Conservation (phyloP, 1,140 invertebrate genomes). For the Cherax quadricarinatus region DNA sequence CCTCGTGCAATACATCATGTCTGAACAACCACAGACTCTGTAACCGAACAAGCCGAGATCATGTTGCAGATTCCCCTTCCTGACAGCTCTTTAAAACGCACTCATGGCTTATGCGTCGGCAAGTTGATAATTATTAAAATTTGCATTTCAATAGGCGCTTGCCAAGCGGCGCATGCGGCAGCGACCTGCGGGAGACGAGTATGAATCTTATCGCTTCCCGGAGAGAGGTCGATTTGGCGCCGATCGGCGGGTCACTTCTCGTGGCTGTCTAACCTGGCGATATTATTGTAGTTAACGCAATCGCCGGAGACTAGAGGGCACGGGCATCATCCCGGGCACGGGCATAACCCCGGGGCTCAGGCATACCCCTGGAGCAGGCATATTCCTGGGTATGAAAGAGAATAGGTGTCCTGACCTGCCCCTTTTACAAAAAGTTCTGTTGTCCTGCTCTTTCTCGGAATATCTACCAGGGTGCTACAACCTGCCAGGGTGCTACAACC, state of each 20-base stretch:
- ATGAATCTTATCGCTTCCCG: conserved; percentile 8
- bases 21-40: conserved; percentile 45
- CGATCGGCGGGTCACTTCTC: not conserved
- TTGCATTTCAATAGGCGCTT: conserved; percentile 64
- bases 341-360: too few relatives aligned
- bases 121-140: conserved; percentile 72
- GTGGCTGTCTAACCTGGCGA: conserved; percentile 23
- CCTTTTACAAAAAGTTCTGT: conserved; percentile 56
- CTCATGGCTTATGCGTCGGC: conserved; percentile 69
- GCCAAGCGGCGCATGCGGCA: conserved; percentile 12
- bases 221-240: not conserved
- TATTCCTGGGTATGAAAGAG: conserved; percentile 21
- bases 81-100: conserved; percentile 70
- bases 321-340: conserved; percentile 24
- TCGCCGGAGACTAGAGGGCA: conserved; percentile 39
- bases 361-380: too few relatives aligned
- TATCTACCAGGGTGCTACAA: too few relatives aligned
- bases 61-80: conserved; percentile 51
- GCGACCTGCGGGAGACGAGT: not conserved
- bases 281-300: conserved; percentile 70
- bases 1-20: conserved; percentile 58
- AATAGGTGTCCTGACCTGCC: conserved; percentile 57
- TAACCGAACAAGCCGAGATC: conserved; percentile 49
- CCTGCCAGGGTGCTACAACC: too few relatives aligned
- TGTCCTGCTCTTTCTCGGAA: not conserved